Percentiles rank a stretch among this genome's conserved stretches.
Conservation (phyloP, 2,797 vertebrate genomes). For the Nasua narica region DNA sequence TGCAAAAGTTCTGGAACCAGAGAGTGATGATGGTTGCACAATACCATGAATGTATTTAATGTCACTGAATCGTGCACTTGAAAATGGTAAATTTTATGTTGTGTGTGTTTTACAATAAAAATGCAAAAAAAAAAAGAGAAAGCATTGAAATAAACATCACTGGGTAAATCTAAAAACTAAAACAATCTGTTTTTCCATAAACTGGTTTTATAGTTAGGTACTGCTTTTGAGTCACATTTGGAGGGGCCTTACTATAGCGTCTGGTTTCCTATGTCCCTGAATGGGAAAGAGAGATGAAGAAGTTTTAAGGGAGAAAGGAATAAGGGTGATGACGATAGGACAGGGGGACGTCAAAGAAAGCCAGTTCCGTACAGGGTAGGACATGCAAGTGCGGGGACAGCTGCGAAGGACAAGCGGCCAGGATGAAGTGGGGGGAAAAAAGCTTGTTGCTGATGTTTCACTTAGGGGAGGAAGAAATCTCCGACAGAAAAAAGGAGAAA, state of each 20-base stretch:
- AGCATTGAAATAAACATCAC: background rate
- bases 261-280: background rate
- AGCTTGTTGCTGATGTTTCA: background rate
- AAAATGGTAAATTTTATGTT: background rate
- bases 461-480: background rate
- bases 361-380: conserved; percentile 44
- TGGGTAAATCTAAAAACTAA: background rate
- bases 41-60: background rate
- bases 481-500: background rate
- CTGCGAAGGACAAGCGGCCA: background rate
- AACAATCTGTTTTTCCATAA: background rate
- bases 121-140: background rate
- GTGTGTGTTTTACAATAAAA: background rate
- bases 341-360: conserved; percentile 16
- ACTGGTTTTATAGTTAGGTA: background rate
- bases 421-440: background rate
- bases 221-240: background rate
- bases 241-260: background rate
- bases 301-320: conserved; percentile 39
- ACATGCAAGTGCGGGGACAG: conserved; percentile 16
- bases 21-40: background rate
- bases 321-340: background rate
- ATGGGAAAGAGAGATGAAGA: background rate
- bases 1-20: background rate
- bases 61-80: background rate